phyloP scores from a whole-genome alignment of 2,797 vertebrate species.

The Trematomus bernacchii region DNA sequence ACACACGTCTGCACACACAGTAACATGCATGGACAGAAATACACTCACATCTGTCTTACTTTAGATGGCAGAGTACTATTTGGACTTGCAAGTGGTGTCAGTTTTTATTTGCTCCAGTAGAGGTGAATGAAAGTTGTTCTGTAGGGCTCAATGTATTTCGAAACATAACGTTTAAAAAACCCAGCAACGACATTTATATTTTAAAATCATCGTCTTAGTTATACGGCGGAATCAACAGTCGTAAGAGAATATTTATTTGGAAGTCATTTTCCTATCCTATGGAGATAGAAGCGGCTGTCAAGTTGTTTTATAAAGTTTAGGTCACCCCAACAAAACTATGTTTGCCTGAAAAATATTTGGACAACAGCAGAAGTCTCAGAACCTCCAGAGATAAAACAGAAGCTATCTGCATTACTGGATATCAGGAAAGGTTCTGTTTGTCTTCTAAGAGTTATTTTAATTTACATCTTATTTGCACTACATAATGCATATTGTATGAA shows the following conservation, averaged over 20 bases:
- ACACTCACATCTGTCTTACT: conserved; percentile 4
- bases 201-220: too few species aligned
- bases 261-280: too few species aligned
- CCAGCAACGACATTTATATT: too few species aligned
- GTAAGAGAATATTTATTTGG: too few species aligned
- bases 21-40: too few species aligned
- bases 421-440: background rate
- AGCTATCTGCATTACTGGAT: background rate
- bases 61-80: background rate
- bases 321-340: background rate
- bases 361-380: background rate
- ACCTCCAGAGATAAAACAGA: background rate
- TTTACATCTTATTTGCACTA: background rate
- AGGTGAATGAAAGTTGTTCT: background rate
- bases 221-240: too few species aligned
- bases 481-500: background rate
- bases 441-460: background rate
- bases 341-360: background rate
- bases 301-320: background rate
- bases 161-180: background rate
- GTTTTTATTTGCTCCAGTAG: too few species aligned
- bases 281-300: background rate
- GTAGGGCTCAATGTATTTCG: background rate
- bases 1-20: background rate
- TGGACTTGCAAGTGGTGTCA: too few species aligned